Conservation (phyloP, 1,140 invertebrate genomes). For the Tyrophagus putrescentiae region DNA sequence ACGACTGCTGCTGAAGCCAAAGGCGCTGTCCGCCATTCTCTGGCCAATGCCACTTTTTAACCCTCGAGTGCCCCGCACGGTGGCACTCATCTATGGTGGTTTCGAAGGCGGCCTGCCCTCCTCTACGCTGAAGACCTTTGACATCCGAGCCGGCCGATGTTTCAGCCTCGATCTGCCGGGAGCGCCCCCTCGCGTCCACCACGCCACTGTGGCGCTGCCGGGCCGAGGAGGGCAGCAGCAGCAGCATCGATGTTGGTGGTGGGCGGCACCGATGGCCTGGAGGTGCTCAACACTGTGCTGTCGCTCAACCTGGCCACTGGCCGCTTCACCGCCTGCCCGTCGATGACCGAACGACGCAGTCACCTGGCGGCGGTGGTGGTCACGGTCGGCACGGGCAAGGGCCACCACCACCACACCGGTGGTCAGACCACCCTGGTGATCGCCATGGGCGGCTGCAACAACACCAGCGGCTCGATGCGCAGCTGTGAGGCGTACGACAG, state of each 20-base stretch:
- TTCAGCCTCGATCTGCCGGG: slow-evolving; percentile 33
- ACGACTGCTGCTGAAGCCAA: neutral
- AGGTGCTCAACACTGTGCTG: slow-evolving; percentile 51
- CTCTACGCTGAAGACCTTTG: slow-evolving; percentile 57
- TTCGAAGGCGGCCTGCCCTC: slow-evolving; percentile 55
- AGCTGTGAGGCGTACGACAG: slow-evolving; percentile 17
- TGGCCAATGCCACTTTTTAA: slow-evolving; percentile 30
- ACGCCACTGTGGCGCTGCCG: slow-evolving; percentile 43
- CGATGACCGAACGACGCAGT: neutral
- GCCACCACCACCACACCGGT: no score
- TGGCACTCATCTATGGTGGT: slow-evolving; percentile 56
- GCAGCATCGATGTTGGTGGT: slow-evolving; percentile 47
- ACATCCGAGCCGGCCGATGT: slow-evolving; percentile 59
- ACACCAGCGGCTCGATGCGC: slow-evolving; percentile 11
- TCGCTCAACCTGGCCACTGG: slow-evolving; percentile 44
- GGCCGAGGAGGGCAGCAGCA: neutral
- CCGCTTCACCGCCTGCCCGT: neutral
- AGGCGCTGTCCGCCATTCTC: neutral
- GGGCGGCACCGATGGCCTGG: slow-evolving; percentile 54
- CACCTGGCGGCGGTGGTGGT: neutral
- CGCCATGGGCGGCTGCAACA: slow-evolving; percentile 43
- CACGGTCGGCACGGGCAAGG: no score
- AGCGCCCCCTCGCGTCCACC: slow-evolving; percentile 50
- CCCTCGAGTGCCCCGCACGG: slow-evolving; percentile 50
- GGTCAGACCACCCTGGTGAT: no score